These are phyloP conservation scores for Ciconia nigra DNA, from an alignment of 2,797 vertebrate species.

Conservation along the genomic window DNA sequence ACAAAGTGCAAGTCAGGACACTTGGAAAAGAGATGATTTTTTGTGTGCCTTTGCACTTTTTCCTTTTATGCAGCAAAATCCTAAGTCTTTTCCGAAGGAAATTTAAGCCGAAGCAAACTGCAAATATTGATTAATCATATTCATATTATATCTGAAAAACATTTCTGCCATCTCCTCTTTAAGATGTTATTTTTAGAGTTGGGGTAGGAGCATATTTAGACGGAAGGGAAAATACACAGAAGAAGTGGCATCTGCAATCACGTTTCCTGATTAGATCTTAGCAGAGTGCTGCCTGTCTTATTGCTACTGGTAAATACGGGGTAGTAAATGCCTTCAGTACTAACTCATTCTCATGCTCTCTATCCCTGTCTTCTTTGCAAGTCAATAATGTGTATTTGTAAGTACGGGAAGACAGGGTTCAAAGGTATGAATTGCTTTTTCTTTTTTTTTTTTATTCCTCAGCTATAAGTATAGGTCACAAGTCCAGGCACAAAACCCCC, in stretches of 20 bases:
- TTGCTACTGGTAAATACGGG: neutral
- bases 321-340: neutral
- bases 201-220: neutral
- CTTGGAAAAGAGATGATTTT: neutral
- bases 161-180: neutral
- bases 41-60: neutral
- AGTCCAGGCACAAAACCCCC: neutral
- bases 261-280: slow-evolving; percentile 16
- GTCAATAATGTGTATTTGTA: neutral
- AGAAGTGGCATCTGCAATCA: neutral
- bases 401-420: neutral
- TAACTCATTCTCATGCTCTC: neutral
- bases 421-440: neutral
- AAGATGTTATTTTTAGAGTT: neutral
- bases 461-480: neutral
- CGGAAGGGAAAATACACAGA: neutral
- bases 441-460: neutral
- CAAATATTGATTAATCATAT: neutral
- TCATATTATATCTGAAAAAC: neutral
- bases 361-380: neutral
- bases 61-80: neutral
- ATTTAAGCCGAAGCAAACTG: neutral
- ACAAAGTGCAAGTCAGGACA: neutral
- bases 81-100: neutral
- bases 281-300: neutral